Evolutionary conservation across 2,888 invertebrate species (phyloP).

Genomic region (Alloplasta piceator): DNA sequence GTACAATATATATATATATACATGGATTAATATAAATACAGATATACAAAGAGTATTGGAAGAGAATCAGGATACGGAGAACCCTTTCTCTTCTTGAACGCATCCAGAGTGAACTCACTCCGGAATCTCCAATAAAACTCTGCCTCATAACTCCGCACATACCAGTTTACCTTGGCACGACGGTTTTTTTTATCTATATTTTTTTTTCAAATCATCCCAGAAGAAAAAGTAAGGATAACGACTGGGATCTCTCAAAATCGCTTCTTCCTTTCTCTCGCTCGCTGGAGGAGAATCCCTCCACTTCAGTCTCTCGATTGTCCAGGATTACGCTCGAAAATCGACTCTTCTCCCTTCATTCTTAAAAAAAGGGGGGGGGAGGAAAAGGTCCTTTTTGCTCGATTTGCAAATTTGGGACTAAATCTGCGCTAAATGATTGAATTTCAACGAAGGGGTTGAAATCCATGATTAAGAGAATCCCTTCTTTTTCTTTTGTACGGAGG

Average conservation of each 20-base stretch:
- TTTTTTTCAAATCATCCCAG: background rate
- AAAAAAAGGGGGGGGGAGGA: slow-evolving; percentile 1
- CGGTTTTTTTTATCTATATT: background rate
- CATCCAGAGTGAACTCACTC: slow-evolving; percentile 39
- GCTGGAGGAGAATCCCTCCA: slow-evolving; percentile 4
- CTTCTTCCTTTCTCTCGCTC: slow-evolving; percentile 1
- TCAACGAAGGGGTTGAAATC: slow-evolving; percentile 18
- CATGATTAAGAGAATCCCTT: slow-evolving; percentile 32
- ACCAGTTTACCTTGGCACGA: slow-evolving; percentile 15
- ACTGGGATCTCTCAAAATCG: slow-evolving; percentile 4
- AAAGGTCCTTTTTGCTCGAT: background rate
- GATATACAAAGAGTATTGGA: background rate
- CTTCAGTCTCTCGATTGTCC: slow-evolving; percentile 44
- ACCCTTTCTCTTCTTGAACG: slow-evolving; percentile 59
- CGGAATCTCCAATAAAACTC: background rate
- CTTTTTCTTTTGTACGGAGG: background rate
- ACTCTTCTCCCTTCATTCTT: background rate
- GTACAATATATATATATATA: slow-evolving; percentile 10
- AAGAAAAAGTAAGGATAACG: slow-evolving; percentile 1
- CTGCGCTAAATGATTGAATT: slow-evolving; percentile 33
- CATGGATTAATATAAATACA: background rate
- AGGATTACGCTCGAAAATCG: slow-evolving; percentile 38
- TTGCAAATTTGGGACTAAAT: too few species aligned
- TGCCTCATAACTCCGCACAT: slow-evolving; percentile 28
- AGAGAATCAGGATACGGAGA: slow-evolving; percentile 59